These are phyloP conservation scores for Calcarius lapponicus DNA, from an alignment of 2,797 vertebrate species.

Conservation along the genomic window DNA sequence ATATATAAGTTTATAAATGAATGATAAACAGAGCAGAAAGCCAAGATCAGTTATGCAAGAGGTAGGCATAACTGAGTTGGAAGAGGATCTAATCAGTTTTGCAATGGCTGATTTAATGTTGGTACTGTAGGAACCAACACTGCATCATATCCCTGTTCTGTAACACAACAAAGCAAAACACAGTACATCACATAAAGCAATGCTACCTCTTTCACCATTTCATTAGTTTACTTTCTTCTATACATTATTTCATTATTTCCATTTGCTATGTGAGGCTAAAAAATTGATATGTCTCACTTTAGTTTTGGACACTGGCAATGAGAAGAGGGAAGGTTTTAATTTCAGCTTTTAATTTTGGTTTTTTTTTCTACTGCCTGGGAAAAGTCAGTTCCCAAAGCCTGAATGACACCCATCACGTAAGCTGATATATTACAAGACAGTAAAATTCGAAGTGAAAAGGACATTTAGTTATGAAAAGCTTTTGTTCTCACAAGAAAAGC, in stretches of 20 bases:
- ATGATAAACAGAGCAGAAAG: not conserved
- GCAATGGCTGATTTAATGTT: not conserved
- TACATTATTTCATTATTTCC: not conserved
- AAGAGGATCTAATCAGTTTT: not conserved
- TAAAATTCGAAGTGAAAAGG: not conserved
- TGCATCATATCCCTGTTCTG: not conserved
- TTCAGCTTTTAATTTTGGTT: not conserved
- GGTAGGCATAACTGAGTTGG: not conserved
- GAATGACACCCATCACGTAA: not conserved
- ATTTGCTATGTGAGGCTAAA: not conserved
- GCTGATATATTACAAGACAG: not conserved
- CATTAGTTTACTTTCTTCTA: not conserved
- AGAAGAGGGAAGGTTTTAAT: not conserved
- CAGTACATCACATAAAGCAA: not conserved
- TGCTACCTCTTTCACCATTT: not conserved
- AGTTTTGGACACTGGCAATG: not conserved
- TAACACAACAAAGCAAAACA: not conserved
- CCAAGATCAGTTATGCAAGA: not conserved
- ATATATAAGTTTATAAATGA: not conserved
- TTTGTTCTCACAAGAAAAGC: not conserved
- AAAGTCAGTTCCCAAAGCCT: not conserved
- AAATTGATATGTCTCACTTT: not conserved
- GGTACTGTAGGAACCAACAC: not conserved
- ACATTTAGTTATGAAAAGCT: not conserved
- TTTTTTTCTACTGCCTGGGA: not conserved